phyloP scores from a whole-genome alignment of 2,888 invertebrate genomes.

The Crocallis elinguaria region DNA sequence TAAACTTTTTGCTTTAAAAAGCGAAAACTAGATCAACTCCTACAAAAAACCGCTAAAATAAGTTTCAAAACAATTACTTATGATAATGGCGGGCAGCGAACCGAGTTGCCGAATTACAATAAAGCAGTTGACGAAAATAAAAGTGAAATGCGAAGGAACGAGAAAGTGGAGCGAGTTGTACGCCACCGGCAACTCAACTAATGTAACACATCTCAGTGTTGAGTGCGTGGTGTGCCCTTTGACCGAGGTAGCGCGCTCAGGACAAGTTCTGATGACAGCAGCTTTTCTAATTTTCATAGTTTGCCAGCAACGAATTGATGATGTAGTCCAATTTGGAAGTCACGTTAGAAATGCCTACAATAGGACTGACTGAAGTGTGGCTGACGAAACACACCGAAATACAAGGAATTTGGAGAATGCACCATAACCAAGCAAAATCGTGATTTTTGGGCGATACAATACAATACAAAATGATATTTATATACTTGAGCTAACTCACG shows the following conservation, averaged over 20 bases:
- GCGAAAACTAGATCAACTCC: slow-evolving; percentile 11
- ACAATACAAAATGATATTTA: no score
- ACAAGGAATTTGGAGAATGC: no score
- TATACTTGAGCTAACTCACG: no score
- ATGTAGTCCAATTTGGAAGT: no score
- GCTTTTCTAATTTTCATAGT: no score
- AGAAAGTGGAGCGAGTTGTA: slow-evolving; percentile 12
- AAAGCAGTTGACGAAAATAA: slow-evolving; percentile 4
- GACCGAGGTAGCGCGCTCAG: not conserved
- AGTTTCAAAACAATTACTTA: slow-evolving; percentile 12
- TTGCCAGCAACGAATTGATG: no score
- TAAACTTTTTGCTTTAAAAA: slow-evolving; percentile 6
- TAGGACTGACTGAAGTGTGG: no score
- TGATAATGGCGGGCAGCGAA: slow-evolving; percentile 8
- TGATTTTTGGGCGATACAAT: no score
- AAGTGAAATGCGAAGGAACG: slow-evolving; percentile 18
- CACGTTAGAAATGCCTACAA: no score
- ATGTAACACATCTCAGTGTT: not conserved
- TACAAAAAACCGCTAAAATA: slow-evolving; percentile 5
- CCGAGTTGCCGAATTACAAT: slow-evolving; percentile 7
- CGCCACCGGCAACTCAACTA: not conserved
- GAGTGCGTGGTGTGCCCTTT: not conserved
- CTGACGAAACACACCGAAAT: no score
- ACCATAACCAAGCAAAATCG: no score
- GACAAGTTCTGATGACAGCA: not conserved